A percentile compares a stretch with the other conserved stretches of the same genome.
These are phyloP conservation scores for Astyanax mexicanus DNA, from an alignment of 2,797 vertebrate genomes.

Conservation along the genomic window DNA sequence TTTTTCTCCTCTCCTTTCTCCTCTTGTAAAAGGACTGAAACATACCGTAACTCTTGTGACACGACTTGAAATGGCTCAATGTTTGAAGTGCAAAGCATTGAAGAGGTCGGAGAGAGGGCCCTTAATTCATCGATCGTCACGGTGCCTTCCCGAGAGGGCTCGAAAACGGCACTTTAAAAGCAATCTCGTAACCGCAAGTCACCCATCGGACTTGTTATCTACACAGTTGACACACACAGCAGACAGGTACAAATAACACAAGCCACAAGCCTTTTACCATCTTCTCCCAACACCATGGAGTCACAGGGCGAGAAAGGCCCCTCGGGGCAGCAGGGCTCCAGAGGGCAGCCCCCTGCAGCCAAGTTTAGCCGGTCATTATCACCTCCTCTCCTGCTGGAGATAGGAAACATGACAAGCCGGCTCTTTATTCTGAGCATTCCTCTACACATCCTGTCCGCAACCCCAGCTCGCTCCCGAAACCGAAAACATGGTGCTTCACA, in stretches of 20 bases:
- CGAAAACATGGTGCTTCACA: constrained; percentile 40
- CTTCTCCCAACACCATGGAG: constrained; percentile 67
- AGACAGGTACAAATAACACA: constrained; percentile 31
- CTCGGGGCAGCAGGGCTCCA: constrained; percentile 57
- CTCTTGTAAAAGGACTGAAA: not conserved
- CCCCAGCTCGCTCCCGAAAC: not conserved
- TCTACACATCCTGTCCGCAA: constrained; percentile 30
- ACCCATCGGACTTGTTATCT: constrained; percentile 30
- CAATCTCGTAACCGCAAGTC: constrained; percentile 13
- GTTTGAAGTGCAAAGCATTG: not conserved
- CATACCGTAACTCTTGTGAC: constrained; percentile 6
- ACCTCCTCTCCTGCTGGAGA: constrained; percentile 67
- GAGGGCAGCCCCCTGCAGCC: constrained; percentile 65
- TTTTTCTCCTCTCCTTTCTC: not conserved
- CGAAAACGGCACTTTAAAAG: constrained; percentile 15
- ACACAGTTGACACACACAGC: constrained; percentile 1
- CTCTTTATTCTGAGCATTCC: constrained; percentile 51
- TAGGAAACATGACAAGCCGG: constrained; percentile 58
- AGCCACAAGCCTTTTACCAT: constrained; percentile 56
- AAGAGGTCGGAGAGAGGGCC: not conserved
- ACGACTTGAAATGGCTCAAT: not conserved
- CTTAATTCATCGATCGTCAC: constrained; percentile 7
- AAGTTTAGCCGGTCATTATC: constrained; percentile 81
- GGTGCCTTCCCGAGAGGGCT: not conserved
- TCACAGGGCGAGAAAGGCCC: constrained; percentile 70